Conservation (phyloP, 2,113 vertebrate species). For the Cyanoderma ruficeps region DNA sequence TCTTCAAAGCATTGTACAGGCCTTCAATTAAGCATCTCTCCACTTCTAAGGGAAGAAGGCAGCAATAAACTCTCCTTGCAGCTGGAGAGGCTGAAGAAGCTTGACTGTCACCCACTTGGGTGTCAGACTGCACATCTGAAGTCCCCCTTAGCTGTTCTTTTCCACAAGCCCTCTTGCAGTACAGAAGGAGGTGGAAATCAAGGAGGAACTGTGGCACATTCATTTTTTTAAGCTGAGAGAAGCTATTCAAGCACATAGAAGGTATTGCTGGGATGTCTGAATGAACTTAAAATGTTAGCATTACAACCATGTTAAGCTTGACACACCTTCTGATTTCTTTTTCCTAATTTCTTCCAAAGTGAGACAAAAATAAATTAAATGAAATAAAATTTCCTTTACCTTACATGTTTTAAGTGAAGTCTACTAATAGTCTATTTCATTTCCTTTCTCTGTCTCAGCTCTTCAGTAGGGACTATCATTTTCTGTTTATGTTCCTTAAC, state of each 20-base stretch:
- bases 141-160: background rate
- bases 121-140: background rate
- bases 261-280: background rate
- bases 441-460: background rate
- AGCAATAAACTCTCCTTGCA: background rate
- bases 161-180: background rate
- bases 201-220: background rate
- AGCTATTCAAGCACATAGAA: background rate
- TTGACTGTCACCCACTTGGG: background rate
- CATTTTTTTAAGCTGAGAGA: background rate
- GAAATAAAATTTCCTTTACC: background rate
- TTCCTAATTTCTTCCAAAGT: background rate
- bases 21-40: background rate
- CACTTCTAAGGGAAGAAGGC: background rate
- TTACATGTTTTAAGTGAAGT: background rate
- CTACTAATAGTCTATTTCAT: background rate
- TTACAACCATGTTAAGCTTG: background rate
- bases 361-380: background rate
- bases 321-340: background rate
- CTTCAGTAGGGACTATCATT: background rate
- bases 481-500: background rate
- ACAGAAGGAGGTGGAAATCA: background rate
- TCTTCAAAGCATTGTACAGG: slow-evolving; percentile 2
- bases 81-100: background rate
- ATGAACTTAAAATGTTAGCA: background rate